Evolutionary conservation across 1,140 invertebrate genomes (phyloP), one percentile per base, ranked within the genome.

Genomic region (Uloborus diversus): DNA sequence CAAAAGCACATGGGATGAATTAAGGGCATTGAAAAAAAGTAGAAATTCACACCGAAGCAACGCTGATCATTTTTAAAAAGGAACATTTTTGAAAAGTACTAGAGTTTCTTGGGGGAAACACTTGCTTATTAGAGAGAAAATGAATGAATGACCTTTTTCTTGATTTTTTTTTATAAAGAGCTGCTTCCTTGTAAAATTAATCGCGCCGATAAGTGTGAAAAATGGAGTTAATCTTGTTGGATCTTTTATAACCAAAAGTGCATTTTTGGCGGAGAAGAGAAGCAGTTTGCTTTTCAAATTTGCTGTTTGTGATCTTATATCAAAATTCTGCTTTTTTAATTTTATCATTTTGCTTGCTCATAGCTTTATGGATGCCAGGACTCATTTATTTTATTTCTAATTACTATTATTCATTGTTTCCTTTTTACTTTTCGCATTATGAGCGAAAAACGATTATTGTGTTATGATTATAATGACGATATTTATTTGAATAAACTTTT

Each of bases 181-280:
- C n/a, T 9, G 20, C 25, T 68, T 68, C 32, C 20, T 49, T 42
- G 49, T 68, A 68, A 68, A 68, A 68, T 32, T 49, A 51, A 53
- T 53, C 42, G 65, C 32, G 49, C 17, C 28, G 65, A 68, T 68
- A 68, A 68, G 65, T 53, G 37, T 68, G 65, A 68, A 68, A 68
- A 65, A 65, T 65, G 62, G 62, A 25, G n/a, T 27, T 23, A 62
- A 65, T 42, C 47, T 42, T 28, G 62, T n/a, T n/a, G 47, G 65
- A 5, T 30, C 23, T 53, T 68, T 20, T 25, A 51, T 30, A 68
- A 27, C 27, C n/a, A 23, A 7, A 65, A 65, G 47, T 27, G 9
- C 23, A 30, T 64, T 64, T 42, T 64, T 64, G 7, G 7, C 14
- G 2, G n/a, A n/a, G 14, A 32, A 9, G 28, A 32, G 33, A 61